Evolutionary conservation across 2,888 invertebrate genomes (phyloP).

Genomic region (Philaethria dido): DNA sequence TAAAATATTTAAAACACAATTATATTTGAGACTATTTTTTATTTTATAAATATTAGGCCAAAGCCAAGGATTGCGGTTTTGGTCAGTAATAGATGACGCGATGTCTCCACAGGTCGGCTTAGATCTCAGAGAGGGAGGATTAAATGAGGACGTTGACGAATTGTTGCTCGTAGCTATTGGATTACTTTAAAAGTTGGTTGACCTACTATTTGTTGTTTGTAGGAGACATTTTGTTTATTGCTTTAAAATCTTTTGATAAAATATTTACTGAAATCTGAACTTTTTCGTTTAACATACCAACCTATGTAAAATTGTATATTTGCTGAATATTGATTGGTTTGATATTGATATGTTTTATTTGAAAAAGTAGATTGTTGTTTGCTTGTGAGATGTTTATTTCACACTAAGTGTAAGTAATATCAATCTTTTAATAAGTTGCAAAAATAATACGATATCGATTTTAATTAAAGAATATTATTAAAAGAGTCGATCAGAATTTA

Average conservation of each 20-base stretch:
- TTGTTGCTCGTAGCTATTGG: conserved; percentile 75
- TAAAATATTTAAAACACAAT: background rate
- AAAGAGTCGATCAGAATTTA: too few species aligned
- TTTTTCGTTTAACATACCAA: too few species aligned
- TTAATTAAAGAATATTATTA: too few species aligned
- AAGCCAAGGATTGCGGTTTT: conserved; percentile 25
- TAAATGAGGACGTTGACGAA: conserved; percentile 60
- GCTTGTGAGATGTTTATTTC: too few species aligned
- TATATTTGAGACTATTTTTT: background rate
- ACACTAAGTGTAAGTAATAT: too few species aligned
- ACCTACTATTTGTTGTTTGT: conserved; percentile 31
- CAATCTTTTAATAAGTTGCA: too few species aligned
- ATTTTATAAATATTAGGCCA: conserved; percentile 16
- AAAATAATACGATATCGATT: too few species aligned
- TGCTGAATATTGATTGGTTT: background rate
- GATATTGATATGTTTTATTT: background rate
- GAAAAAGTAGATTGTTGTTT: too few species aligned
- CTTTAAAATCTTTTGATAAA: conserved; percentile 6
- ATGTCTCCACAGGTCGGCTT: conserved; percentile 28
- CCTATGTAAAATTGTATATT: too few species aligned
- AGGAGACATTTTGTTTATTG: conserved; percentile 20
- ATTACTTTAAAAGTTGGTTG: conserved; percentile 72
- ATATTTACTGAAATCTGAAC: background rate
- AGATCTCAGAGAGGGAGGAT: conserved; percentile 28
- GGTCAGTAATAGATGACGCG: conserved; percentile 30